Evolutionary conservation across 2,888 invertebrate genomes (phyloP).

Genomic region (Cantharis rufa): DNA sequence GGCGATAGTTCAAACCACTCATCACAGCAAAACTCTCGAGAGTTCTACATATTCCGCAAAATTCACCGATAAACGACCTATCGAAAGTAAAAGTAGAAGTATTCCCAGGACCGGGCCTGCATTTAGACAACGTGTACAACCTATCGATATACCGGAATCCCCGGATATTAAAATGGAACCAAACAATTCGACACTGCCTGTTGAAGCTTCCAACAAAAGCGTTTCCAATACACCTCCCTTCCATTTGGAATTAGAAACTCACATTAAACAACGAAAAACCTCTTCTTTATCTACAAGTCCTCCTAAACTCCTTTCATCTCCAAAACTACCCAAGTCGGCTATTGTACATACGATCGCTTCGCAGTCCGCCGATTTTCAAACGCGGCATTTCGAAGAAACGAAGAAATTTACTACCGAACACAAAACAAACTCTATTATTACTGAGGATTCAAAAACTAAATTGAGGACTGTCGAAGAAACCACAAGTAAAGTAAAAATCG

Average conservation of each 20-base stretch:
- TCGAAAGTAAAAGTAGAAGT: background rate
- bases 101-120: constrained; percentile 57
- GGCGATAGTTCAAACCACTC: background rate
- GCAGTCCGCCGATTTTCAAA: background rate
- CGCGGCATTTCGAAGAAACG: background rate
- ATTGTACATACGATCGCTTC: background rate
- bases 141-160: constrained; percentile 59
- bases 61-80: background rate
- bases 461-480: constrained; percentile 34
- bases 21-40: background rate
- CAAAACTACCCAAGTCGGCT: constrained; percentile 32
- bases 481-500: constrained; percentile 54
- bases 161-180: constrained; percentile 43
- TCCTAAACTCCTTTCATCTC: constrained; percentile 30
- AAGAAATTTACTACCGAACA: background rate
- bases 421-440: background rate
- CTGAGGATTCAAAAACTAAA: background rate
- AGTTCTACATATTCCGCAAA: background rate
- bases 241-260: constrained; percentile 47
- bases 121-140: constrained; percentile 61
- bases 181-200: constrained; percentile 31
- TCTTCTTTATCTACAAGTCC: constrained; percentile 35
- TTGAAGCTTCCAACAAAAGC: constrained; percentile 43
- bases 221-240: constrained; percentile 40
- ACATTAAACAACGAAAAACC: constrained; percentile 46